Conservation (phyloP, 2,888 invertebrate genomes). For the Atherix ibis region DNA sequence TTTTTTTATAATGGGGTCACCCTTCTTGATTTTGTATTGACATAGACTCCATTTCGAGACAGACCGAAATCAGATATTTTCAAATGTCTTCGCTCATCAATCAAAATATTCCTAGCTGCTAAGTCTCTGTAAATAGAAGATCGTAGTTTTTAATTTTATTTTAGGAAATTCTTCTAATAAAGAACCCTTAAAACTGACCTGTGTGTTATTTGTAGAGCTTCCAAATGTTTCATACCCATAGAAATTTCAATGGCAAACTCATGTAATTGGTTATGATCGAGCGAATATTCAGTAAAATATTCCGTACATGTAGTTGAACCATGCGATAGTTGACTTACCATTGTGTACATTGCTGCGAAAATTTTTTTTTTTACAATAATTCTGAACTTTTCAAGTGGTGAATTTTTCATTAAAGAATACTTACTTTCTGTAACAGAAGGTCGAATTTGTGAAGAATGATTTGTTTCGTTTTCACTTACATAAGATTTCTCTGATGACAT, state of each 20-base stretch:
- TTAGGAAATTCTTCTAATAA: too few species aligned
- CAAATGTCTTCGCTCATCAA: conserved; percentile 49
- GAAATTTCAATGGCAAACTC: conserved; percentile 67
- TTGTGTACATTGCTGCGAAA: too few species aligned
- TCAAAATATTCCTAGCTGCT: conserved; percentile 65
- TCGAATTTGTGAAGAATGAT: conserved; percentile 20
- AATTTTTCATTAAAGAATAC: too few species aligned
- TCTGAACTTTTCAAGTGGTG: too few species aligned
- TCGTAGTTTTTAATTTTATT: too few species aligned
- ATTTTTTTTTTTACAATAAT: too few species aligned
- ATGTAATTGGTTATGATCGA: conserved; percentile 41
- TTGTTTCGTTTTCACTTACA: conserved; percentile 34
- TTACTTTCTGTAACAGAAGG: conserved; percentile 47
- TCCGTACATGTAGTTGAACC: too few species aligned
- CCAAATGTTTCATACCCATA: conserved; percentile 62
- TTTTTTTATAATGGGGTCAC: conserved; percentile 3
- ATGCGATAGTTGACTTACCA: too few species aligned
- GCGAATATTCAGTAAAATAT: too few species aligned
- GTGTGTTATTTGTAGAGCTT: conserved; percentile 52
- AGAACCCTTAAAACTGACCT: too few species aligned
- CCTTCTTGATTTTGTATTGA: conserved; percentile 43
- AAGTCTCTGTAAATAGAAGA: conserved; percentile 50
- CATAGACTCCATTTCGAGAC: conserved; percentile 57
- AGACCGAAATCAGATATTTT: conserved; percentile 77
- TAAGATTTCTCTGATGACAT: conserved; percentile 36